Evolutionary conservation across 2,888 invertebrate genomes (phyloP).

Genomic region (Diogma glabrata): DNA sequence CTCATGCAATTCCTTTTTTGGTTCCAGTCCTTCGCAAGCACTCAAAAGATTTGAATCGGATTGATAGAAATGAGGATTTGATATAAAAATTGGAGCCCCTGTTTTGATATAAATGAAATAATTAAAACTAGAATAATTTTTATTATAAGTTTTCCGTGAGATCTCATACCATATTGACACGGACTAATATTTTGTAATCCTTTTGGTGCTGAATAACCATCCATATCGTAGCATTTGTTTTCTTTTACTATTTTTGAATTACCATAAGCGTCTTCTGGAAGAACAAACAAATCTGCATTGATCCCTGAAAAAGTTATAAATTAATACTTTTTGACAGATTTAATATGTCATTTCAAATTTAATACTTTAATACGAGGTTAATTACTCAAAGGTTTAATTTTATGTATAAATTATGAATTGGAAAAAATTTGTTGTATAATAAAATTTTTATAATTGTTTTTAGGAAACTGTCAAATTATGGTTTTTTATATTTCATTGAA

Average conservation of each 20-base stretch:
- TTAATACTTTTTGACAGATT: no score
- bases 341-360: no score
- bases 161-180: slow-evolving; percentile 65
- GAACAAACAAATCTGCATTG: slow-evolving; percentile 58
- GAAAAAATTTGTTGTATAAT: no score
- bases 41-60: slow-evolving; percentile 57
- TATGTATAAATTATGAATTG: no score
- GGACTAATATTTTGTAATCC: slow-evolving; percentile 80
- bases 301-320: slow-evolving; percentile 51
- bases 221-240: slow-evolving; percentile 60
- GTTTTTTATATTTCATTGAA: not conserved
- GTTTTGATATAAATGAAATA: slow-evolving; percentile 17
- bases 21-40: slow-evolving; percentile 60
- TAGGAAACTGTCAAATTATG: no score
- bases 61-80: slow-evolving; percentile 81
- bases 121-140: not conserved
- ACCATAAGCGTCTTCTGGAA: slow-evolving; percentile 58
- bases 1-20: slow-evolving; percentile 54
- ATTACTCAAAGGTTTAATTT: no score
- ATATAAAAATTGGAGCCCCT: slow-evolving; percentile 81
- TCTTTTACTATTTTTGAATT: slow-evolving; percentile 51
- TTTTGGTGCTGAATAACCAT: slow-evolving; percentile 52
- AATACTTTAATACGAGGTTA: no score
- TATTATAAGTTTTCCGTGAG: no score
- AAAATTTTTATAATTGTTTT: no score